Conservation (phyloP, 1,140 invertebrate genomes). For the Drosophila parabipectinata region DNA sequence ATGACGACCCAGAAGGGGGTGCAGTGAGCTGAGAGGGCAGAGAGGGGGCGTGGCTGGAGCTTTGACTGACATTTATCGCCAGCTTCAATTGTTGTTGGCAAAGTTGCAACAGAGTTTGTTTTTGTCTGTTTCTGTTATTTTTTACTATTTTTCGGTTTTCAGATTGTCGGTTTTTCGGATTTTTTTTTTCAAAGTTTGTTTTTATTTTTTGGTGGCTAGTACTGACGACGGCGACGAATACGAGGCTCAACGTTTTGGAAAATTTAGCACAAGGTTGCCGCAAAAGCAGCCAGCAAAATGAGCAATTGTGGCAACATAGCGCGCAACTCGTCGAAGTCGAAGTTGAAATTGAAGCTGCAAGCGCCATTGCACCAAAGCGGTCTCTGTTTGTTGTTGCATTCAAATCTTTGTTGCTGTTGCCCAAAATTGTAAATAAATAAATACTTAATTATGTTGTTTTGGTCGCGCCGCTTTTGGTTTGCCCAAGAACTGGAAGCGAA, state of each 20-base stretch:
- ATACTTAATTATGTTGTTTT: constrained; percentile 82
- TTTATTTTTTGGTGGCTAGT: constrained; percentile 41
- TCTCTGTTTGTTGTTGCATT: constrained; percentile 38
- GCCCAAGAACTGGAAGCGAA: constrained; percentile 63
- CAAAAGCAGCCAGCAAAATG: constrained; percentile 69
- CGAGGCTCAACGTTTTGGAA: constrained; percentile 77
- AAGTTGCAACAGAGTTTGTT: constrained; percentile 61
- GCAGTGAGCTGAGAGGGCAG: neutral
- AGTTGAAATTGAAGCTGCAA: constrained; percentile 66
- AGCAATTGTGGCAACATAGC: constrained; percentile 75
- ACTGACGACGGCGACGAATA: constrained; percentile 27
- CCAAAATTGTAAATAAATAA: constrained; percentile 82
- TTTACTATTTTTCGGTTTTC: constrained; percentile 32
- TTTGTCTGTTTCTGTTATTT: constrained; percentile 24
- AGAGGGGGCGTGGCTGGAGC: constrained; percentile 53
- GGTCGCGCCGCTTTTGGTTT: constrained; percentile 63
- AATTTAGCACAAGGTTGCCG: constrained; percentile 80
- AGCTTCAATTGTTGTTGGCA: constrained; percentile 47
- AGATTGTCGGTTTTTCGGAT: constrained; percentile 20
- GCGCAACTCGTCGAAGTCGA: constrained; percentile 31
- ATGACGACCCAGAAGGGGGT: constrained; percentile 2
- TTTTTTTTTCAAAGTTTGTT: constrained; percentile 19
- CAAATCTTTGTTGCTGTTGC: constrained; percentile 61
- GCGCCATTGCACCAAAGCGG: constrained; percentile 11
- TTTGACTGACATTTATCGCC: constrained; percentile 81